Conservation (phyloP, 1,140 invertebrate genomes). For the Oryctes rhinoceros region DNA sequence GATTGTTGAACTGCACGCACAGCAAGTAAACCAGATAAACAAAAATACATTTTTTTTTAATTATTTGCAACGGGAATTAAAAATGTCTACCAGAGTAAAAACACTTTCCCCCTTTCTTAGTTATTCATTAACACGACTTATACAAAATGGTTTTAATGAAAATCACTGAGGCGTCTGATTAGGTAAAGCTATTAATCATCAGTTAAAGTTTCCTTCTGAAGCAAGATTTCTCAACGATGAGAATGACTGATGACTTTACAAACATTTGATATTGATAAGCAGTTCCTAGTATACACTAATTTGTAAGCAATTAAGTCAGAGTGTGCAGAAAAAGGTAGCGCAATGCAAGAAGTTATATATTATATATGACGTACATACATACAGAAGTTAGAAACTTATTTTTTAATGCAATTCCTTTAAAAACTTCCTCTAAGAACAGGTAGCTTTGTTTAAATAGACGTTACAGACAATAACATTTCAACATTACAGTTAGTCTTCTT, state of each 20-base stretch:
- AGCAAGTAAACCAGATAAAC: not conserved
- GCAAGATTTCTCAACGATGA: constrained; percentile 5
- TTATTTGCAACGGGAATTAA: not conserved
- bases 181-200: constrained; percentile 46
- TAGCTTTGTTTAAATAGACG: no score
- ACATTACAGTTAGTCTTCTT: no score
- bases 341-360: no score
- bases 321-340: not conserved
- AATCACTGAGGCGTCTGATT: constrained; percentile 49
- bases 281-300: not conserved
- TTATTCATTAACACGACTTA: constrained; percentile 21
- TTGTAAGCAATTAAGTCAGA: not conserved
- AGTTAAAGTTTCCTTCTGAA: constrained; percentile 8
- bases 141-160: constrained; percentile 47
- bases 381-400: no score
- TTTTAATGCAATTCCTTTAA: no score
- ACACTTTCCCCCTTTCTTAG: not conserved
- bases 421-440: no score
- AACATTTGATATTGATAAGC: constrained; percentile 35
- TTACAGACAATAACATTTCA: no score
- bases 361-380: no score
- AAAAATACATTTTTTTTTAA: not conserved
- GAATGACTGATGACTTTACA: constrained; percentile 44
- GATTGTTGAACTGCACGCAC: not conserved
- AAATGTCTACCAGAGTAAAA: not conserved